Evolutionary conservation across 1,140 invertebrate species (phyloP).

Genomic region (Drosophila ananassae): DNA sequence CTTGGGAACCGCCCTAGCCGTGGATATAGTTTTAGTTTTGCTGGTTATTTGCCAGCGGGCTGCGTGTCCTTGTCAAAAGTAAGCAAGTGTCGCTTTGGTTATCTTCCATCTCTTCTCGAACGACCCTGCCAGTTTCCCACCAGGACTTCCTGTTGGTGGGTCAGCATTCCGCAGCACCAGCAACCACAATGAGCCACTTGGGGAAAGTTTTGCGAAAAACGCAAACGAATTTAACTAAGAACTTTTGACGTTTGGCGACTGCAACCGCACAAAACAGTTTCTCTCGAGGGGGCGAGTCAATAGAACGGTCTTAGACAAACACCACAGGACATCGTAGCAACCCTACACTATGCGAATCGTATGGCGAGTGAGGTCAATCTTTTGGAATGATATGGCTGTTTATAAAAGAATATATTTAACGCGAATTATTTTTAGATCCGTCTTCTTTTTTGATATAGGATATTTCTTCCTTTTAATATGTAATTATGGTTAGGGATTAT

Average conservation of each 20-base stretch:
- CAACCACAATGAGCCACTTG: conserved; percentile 79
- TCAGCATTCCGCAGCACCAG: conserved; percentile 66
- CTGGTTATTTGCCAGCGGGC: conserved; percentile 33
- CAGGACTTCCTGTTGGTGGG: conserved; percentile 42
- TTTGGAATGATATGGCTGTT: conserved; percentile 23
- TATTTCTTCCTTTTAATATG: too few species aligned
- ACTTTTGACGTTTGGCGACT: conserved; percentile 75
- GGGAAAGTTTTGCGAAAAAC: conserved; percentile 61
- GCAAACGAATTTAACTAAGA: conserved; percentile 76
- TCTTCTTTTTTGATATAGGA: background rate
- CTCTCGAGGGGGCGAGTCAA: conserved; percentile 42
- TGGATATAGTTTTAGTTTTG: conserved; percentile 32
- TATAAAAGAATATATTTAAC: background rate
- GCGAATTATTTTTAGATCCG: background rate
- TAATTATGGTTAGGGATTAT: too few species aligned
- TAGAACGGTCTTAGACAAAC: conserved; percentile 34
- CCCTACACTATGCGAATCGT: conserved; percentile 19
- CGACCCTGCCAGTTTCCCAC: background rate
- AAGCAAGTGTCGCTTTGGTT: conserved; percentile 67
- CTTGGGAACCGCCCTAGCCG: conserved; percentile 45
- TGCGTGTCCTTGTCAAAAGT: conserved; percentile 65
- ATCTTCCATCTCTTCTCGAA: conserved; percentile 27
- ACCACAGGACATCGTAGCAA: conserved; percentile 24
- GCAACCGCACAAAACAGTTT: conserved; percentile 51
- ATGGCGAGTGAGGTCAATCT: conserved; percentile 7